Conservation (phyloP, 2,888 invertebrate genomes). For the Coleophora flavipennella region DNA sequence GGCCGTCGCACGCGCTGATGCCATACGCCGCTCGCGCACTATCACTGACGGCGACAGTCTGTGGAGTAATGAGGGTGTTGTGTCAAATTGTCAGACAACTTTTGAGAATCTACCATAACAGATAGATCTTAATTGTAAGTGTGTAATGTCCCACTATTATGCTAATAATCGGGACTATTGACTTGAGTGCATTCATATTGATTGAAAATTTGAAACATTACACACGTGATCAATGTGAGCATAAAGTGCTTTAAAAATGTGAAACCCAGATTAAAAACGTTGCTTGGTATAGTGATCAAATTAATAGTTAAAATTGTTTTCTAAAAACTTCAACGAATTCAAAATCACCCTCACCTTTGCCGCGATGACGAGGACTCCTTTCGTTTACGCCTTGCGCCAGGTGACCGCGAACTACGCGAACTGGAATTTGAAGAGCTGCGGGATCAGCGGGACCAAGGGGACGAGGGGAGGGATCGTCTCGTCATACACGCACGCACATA, state of each 20-base stretch:
- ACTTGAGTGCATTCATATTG: too few species aligned
- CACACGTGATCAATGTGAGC: too few species aligned
- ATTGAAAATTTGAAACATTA: too few species aligned
- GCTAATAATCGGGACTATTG: too few species aligned
- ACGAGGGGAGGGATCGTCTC: constrained; percentile 29
- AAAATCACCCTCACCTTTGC: constrained; percentile 49
- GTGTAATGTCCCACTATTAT: too few species aligned
- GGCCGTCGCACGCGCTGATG: constrained; percentile 77
- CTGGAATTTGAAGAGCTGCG: constrained; percentile 73
- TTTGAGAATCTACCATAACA: too few species aligned
- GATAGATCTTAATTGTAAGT: too few species aligned
- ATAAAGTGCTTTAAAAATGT: too few species aligned
- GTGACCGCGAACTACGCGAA: constrained; percentile 63
- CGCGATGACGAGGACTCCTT: constrained; percentile 59
- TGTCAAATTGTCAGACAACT: too few species aligned
- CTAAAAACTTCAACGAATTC: background rate
- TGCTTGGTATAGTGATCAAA: too few species aligned
- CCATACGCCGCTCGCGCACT: constrained; percentile 75
- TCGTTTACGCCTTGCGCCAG: constrained; percentile 53
- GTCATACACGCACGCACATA: constrained; percentile 14
- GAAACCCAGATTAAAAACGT: too few species aligned
- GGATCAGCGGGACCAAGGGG: constrained; percentile 50
- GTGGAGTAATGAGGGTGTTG: constrained; percentile 1
- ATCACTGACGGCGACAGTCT: constrained; percentile 76
- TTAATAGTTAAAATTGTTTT: too few species aligned